Conservation (phyloP, 2,888 invertebrate genomes). For the Melikaiella ostensackeni region DNA sequence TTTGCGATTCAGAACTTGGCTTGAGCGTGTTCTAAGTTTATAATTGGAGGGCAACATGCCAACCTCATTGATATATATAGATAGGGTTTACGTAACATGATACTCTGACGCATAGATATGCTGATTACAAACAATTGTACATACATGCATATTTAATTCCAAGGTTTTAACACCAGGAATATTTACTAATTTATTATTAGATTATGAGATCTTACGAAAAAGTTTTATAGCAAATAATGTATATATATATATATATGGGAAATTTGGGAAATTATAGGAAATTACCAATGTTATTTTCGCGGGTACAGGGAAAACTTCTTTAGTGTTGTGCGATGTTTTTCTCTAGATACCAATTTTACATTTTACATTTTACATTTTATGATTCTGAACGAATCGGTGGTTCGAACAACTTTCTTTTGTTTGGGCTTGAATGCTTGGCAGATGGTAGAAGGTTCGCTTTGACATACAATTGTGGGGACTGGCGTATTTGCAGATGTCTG, state of each 20-base stretch:
- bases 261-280: too few species aligned
- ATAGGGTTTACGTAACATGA: slow-evolving; percentile 15
- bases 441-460: background rate
- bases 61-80: background rate
- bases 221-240: too few species aligned
- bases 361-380: too few species aligned
- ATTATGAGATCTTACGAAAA: too few species aligned
- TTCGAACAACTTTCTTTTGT: background rate
- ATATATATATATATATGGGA: background rate
- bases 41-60: slow-evolving; percentile 7
- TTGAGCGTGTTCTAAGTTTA: slow-evolving; percentile 34
- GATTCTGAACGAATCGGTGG: background rate
- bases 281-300: too few species aligned
- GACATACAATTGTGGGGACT: slow-evolving; percentile 6
- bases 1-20: slow-evolving; percentile 25
- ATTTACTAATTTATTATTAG: background rate
- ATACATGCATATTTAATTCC: background rate
- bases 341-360: background rate
- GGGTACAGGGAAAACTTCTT: too few species aligned
- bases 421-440: background rate
- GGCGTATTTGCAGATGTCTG: slow-evolving; percentile 22
- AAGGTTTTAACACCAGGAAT: background rate
- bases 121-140: background rate
- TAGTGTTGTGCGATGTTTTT: background rate
- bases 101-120: background rate